Evolutionary conservation across 2,113 vertebrate species (phyloP).

Genomic region (Rhineura floridana): DNA sequence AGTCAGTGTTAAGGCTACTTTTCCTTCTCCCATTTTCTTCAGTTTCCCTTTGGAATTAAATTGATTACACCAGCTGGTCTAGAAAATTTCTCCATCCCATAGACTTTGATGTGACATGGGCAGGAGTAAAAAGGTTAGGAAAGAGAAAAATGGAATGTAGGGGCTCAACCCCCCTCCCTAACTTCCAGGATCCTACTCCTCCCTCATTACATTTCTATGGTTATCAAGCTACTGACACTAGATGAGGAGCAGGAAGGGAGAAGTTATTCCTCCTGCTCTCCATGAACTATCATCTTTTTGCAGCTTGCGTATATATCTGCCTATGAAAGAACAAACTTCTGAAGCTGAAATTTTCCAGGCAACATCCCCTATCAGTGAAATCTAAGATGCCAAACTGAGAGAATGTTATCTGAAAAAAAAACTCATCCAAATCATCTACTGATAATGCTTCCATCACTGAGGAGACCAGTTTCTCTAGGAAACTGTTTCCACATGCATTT

Average conservation of each 20-base stretch:
- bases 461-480: background rate
- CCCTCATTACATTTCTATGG: background rate
- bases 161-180: background rate
- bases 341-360: background rate
- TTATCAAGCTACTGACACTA: background rate
- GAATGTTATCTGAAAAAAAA: background rate
- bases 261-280: background rate
- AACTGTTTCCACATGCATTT: constrained; percentile 14
- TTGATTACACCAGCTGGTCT: background rate
- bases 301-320: background rate
- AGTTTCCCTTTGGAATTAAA: background rate
- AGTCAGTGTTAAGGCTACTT: background rate
- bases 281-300: background rate
- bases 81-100: background rate
- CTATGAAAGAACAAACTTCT: background rate
- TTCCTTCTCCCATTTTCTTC: background rate
- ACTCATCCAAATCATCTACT: background rate
- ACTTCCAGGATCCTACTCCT: background rate
- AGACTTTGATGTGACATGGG: background rate
- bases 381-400: background rate
- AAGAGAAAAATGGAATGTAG: background rate
- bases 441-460: background rate
- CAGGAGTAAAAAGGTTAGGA: background rate
- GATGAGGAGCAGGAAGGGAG: background rate
- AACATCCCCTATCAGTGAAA: background rate